These are phyloP conservation scores for Tragelaphus imberbis DNA, from an alignment of 2,113 vertebrate species.

Conservation along the genomic window DNA sequence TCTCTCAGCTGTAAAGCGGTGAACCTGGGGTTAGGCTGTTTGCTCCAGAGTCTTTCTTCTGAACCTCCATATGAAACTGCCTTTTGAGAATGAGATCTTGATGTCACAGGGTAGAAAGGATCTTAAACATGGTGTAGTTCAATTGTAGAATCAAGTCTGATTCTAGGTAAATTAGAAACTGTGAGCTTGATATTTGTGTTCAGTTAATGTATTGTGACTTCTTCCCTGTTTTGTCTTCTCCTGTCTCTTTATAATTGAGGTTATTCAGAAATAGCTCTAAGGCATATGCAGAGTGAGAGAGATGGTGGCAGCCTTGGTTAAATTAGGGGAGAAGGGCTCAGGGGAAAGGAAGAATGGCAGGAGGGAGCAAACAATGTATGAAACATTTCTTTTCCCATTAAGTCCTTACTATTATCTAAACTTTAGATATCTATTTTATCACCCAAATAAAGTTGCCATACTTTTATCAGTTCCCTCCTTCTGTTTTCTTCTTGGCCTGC, in stretches of 20 bases:
- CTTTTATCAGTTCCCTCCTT: not conserved
- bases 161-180: not conserved
- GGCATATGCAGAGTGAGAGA: not conserved
- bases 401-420: not conserved
- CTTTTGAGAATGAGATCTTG: not conserved
- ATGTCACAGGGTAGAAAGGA: not conserved
- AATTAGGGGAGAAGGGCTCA: not conserved
- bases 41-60: not conserved
- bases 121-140: not conserved
- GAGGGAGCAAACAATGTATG: not conserved
- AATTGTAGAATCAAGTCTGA: not conserved
- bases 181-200: not conserved
- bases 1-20: not conserved
- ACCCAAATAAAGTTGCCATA: not conserved
- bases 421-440: not conserved
- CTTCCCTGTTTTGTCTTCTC: not conserved
- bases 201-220: not conserved
- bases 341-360: not conserved
- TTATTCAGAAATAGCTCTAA: constrained; percentile 11
- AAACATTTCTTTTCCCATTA: not conserved
- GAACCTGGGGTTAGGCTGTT: not conserved
- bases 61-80: not conserved
- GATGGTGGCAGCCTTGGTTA: not conserved
- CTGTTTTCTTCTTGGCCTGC: not conserved
- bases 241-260: not conserved